phyloP scores from a whole-genome alignment of 2,797 vertebrate species.

The Gila robusta region DNA sequence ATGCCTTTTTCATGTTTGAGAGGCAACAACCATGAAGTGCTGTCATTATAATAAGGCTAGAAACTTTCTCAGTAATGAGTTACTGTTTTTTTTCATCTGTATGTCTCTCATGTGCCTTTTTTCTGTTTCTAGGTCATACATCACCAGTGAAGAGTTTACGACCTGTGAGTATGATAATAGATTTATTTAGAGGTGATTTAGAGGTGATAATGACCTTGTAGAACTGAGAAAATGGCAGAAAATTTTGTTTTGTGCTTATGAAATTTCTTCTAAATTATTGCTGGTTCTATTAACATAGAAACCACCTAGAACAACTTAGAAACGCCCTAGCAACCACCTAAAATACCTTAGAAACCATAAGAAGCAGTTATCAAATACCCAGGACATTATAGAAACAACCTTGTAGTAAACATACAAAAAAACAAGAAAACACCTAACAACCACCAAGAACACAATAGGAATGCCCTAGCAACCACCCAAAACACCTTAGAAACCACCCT shows the following conservation, averaged over 20 bases:
- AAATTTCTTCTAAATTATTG: constrained; percentile 20
- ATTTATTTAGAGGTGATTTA: background rate
- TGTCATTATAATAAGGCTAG: constrained; percentile 37
- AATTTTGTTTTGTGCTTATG: background rate
- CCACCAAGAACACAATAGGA: background rate
- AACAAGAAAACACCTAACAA: background rate
- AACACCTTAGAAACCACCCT: background rate
- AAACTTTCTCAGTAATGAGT: constrained; percentile 31
- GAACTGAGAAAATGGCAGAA: background rate
- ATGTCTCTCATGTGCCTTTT: constrained; percentile 44
- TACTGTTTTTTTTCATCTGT: constrained; percentile 24
- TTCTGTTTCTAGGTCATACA: constrained; percentile 86
- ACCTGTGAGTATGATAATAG: constrained; percentile 76
- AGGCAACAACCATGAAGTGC: constrained; percentile 3
- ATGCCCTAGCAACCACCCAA: background rate
- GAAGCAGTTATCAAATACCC: background rate
- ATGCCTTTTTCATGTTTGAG: constrained; percentile 26
- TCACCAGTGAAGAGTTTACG: constrained; percentile 92
- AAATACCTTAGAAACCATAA: background rate
- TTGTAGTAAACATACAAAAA: background rate
- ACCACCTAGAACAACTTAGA: background rate
- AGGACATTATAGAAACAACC: background rate
- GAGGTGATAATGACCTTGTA: constrained; percentile 21
- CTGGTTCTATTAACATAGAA: background rate
- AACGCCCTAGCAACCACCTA: background rate